phyloP scores from a whole-genome alignment of 1,140 invertebrate species.

The Microplitis demolitor region DNA sequence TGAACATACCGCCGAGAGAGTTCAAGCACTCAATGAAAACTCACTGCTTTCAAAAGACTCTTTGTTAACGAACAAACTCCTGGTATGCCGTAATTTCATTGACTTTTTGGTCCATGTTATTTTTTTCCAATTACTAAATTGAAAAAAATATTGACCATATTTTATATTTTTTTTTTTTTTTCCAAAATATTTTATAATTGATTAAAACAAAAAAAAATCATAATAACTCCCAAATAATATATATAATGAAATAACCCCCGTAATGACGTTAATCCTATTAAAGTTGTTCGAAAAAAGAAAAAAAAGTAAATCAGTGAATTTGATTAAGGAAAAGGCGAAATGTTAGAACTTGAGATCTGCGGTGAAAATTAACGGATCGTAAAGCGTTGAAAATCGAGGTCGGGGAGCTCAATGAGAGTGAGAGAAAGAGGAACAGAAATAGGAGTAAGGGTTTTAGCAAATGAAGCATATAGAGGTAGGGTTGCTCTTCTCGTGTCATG shows the following conservation, averaged over 20 bases:
- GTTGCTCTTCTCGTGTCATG: slow-evolving; percentile 31
- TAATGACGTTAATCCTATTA: no score
- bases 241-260: no score
- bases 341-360: background rate
- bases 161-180: no score
- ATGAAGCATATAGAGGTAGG: slow-evolving; percentile 29
- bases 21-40: slow-evolving; percentile 17
- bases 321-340: background rate
- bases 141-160: no score
- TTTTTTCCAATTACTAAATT: no score
- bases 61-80: slow-evolving; percentile 4
- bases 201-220: no score
- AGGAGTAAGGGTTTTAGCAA: slow-evolving; percentile 23
- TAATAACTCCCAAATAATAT: no score
- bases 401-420: background rate
- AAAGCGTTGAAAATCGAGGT: slow-evolving; percentile 19
- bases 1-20: slow-evolving; percentile 12
- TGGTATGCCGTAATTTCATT: background rate
- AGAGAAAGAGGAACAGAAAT: background rate
- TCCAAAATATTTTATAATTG: no score
- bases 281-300: no score
- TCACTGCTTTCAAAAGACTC: background rate
- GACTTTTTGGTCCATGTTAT: background rate
- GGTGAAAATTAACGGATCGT: slow-evolving; percentile 19
- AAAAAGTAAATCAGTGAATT: background rate